Evolutionary conservation across 2,797 vertebrate genomes (phyloP).

Genomic region (Periophthalmus magnuspinnatus): DNA sequence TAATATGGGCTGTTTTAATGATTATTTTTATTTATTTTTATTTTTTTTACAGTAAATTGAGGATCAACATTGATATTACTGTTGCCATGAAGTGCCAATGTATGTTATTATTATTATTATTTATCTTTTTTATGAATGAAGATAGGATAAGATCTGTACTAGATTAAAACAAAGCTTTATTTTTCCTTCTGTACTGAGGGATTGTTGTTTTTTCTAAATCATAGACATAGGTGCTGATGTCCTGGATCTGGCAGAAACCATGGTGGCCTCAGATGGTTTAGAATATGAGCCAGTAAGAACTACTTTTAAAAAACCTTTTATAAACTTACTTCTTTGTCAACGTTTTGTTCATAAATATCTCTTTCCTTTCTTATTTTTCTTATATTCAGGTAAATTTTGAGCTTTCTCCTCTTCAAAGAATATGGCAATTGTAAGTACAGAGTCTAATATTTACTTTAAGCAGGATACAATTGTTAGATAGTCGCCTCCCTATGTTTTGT

Average conservation of each 20-base stretch:
- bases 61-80: conserved; percentile 96
- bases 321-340: background rate
- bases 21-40: background rate
- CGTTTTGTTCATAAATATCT: background rate
- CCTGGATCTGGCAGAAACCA: conserved; percentile 94
- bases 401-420: conserved; percentile 87
- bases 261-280: conserved; percentile 92
- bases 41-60: conserved; percentile 84
- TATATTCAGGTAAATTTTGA: conserved; percentile 88
- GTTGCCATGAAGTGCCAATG: conserved; percentile 98
- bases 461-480: background rate
- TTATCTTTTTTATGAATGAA: too few species aligned
- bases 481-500: background rate
- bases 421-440: conserved; percentile 90
- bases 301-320: background rate
- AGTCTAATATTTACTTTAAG: background rate
- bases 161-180: too few species aligned
- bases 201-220: background rate
- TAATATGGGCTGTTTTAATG: background rate
- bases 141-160: too few species aligned
- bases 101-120: conserved; percentile 77
- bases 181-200: background rate
- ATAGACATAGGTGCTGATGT: conserved; percentile 95
- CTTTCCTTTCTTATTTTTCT: too few species aligned
- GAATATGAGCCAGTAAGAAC: conserved; percentile 91